Conservation (phyloP, 2,888 invertebrate species). For the Meiosimyza decipiens region DNA sequence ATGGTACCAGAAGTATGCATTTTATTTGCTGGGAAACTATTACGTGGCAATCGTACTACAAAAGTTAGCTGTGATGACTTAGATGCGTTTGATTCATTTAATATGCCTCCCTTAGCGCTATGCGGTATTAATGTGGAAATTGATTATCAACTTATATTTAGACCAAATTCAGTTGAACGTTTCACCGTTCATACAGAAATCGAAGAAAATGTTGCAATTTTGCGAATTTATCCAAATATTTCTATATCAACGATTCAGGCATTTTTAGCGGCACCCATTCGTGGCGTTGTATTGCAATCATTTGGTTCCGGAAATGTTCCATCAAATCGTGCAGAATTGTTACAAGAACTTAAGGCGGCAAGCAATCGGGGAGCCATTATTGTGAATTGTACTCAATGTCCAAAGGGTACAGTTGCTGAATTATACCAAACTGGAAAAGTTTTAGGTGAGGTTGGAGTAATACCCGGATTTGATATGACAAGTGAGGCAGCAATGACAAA, state of each 20-base stretch:
- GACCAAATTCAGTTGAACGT: conserved; percentile 72
- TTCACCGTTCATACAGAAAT: conserved; percentile 80
- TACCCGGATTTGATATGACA: conserved; percentile 71
- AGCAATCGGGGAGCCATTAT: conserved; percentile 83
- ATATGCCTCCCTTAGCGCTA: conserved; percentile 83
- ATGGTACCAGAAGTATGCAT: conserved; percentile 94
- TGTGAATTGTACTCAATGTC: conserved; percentile 93
- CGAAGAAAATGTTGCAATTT: conserved; percentile 85
- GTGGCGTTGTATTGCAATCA: conserved; percentile 87
- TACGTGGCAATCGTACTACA: conserved; percentile 81
- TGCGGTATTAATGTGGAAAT: conserved; percentile 82
- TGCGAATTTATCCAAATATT: conserved; percentile 93
- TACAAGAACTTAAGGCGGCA: conserved; percentile 78
- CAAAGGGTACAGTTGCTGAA: conserved; percentile 81
- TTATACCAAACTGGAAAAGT: conserved; percentile 88
- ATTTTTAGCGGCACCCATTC: conserved; percentile 80
- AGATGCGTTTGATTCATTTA: conserved; percentile 74
- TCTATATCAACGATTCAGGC: conserved; percentile 79
- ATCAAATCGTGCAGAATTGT: conserved; percentile 81
- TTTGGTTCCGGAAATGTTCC: conserved; percentile 97
- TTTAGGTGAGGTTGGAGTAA: conserved; percentile 58
- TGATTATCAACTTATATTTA: conserved; percentile 69
- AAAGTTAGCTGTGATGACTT: conserved; percentile 62
- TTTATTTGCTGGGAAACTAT: conserved; percentile 87
- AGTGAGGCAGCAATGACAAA: conserved; percentile 94